Evolutionary conservation across 2,888 invertebrate species (phyloP).

Genomic region (Formica aserva): DNA sequence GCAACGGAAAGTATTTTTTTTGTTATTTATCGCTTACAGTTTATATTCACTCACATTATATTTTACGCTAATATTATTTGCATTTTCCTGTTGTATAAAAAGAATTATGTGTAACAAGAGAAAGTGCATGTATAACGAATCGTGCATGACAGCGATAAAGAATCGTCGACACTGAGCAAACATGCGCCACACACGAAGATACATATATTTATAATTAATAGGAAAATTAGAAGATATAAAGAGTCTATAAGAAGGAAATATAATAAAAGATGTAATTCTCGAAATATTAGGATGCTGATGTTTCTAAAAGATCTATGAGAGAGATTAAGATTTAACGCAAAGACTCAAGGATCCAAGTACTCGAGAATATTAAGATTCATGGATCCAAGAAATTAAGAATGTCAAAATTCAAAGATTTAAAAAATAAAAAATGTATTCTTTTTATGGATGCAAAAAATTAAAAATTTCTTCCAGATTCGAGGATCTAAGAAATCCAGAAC

Average conservation of each 20-base stretch:
- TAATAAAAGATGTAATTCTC: neutral
- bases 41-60: constrained; percentile 3
- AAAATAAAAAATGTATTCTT: constrained; percentile 16
- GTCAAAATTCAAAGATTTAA: neutral
- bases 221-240: neutral
- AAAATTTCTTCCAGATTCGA: constrained; percentile 1
- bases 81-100: neutral
- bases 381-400: neutral
- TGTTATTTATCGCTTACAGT: neutral
- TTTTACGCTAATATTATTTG: neutral
- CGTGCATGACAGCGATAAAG: neutral
- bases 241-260: neutral
- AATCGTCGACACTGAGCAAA: neutral
- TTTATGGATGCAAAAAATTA: neutral
- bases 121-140: neutral
- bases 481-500: neutral
- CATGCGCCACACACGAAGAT: neutral
- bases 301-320: neutral
- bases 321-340: neutral
- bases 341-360: constrained; percentile 2
- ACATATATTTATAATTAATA: constrained; percentile 20
- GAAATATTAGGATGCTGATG: neutral
- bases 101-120: neutral
- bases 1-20: neutral
- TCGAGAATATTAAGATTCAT: neutral